Base-by-base conservation (phyloP, 2,888 invertebrate genomes). In the Pterostichus madidus region DNA sequence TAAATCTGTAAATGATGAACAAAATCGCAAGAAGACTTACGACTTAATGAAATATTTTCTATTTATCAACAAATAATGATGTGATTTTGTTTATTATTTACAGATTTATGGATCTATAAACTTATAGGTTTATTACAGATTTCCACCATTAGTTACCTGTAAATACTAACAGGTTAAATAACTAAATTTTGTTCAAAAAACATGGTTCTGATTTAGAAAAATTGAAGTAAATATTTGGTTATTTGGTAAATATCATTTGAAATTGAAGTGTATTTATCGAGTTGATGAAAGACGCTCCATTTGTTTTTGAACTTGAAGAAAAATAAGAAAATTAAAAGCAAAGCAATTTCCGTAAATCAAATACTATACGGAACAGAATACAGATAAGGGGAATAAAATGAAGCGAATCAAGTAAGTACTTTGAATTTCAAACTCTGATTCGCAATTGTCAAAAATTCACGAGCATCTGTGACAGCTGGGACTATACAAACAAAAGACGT, bases 371-470 rank as follows among this genome's bases (percentile, higher is more conserved):
- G 32, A 56, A 15, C 32, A 31, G 31, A 56, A 52, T 35, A 75
- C 17, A 75, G 35, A 75, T 53, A 53, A 56, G 32, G 61, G 17
- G 44, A 71, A 39, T 64, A 39, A 71, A 71, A 39, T 71, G 44
- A 71, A 46, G 17, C 68, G 44, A 44, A 44, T 44, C 44, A 71
- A 71, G 44, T 71, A 46, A 76, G 52, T 49, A 52, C 75, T 76
- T 49, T 76, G 76, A 76, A 76, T 56, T 53, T 76, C 76, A 76
- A 76, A 75, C 31, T 75, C 13, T 75, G 31, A 75, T 75, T 52
- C 75, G 24, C 75, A 52, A 52, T 64, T 68, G 80, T 80, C 68
- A 68, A 80, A 79, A 79, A 80, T 80, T 61, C 64, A 80, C 49
- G 49, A 79, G 76, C 61, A 64, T 64, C 68, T 80, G 80, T 68